Conservation (phyloP, 2,888 invertebrate genomes). For the Venusia cambrica region DNA sequence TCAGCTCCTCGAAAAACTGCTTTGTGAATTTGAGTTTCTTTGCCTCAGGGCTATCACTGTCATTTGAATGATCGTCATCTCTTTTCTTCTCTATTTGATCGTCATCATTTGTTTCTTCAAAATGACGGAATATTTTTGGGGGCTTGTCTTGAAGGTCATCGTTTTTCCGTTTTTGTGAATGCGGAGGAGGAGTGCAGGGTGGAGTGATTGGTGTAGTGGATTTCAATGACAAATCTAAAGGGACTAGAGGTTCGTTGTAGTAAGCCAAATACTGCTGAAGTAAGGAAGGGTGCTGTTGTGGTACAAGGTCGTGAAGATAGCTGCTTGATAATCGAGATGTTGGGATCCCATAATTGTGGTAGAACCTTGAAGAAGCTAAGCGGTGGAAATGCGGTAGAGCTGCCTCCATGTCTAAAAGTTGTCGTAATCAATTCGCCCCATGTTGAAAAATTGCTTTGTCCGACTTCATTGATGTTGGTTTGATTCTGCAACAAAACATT, state of each 20-base stretch:
- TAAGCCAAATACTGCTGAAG: constrained; percentile 80
- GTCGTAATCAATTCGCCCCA: constrained; percentile 23
- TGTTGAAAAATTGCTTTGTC: constrained; percentile 29
- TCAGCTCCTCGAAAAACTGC: constrained; percentile 69
- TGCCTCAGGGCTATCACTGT: constrained; percentile 67
- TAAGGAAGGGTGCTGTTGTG: constrained; percentile 68
- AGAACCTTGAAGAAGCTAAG: constrained; percentile 61
- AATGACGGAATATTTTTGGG: constrained; percentile 68
- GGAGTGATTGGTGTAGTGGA: constrained; percentile 87
- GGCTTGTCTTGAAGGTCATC: constrained; percentile 59
- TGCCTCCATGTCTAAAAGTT: constrained; percentile 60
- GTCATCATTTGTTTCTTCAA: constrained; percentile 62
- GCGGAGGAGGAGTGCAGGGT: constrained; percentile 85
- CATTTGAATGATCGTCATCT: constrained; percentile 63
- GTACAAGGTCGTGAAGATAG: constrained; percentile 67
- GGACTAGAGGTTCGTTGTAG: constrained; percentile 83
- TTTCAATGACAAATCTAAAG: constrained; percentile 89
- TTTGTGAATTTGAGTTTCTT: constrained; percentile 72
- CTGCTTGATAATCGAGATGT: constrained; percentile 62
- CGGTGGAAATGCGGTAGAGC: constrained; percentile 68
- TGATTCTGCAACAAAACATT: constrained; percentile 45
- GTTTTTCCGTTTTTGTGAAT: constrained; percentile 67
- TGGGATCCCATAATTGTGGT: constrained; percentile 68
- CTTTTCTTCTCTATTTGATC: constrained; percentile 51
- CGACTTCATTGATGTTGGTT: constrained; percentile 24